phyloP scores from a whole-genome alignment of 35 echinoderm and acorn worm species.

The Acanthaster planci region DNA sequence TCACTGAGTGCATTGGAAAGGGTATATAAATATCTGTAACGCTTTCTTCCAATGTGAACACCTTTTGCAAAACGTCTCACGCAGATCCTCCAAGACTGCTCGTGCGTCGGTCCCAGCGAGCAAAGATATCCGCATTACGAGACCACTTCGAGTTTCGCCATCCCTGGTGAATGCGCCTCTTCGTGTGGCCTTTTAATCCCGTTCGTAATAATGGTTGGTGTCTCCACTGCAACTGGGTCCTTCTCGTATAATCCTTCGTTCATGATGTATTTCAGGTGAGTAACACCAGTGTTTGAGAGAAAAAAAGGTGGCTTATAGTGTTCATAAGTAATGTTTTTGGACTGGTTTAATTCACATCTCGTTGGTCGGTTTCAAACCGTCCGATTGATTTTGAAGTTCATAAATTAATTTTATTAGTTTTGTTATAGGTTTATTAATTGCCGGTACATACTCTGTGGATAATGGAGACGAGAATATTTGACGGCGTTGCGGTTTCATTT shows the following conservation, averaged over 20 bases:
- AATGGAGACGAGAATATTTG: no score
- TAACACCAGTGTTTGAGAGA: no score
- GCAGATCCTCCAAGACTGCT: neutral
- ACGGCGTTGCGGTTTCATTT: no score
- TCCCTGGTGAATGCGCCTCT: neutral
- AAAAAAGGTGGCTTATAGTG: no score
- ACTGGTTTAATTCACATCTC: no score
- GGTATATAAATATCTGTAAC: no score
- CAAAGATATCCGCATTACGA: neutral
- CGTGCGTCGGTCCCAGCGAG: neutral
- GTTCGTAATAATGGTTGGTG: neutral
- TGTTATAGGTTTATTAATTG: no score
- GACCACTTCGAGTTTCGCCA: neutral
- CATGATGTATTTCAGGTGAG: conserved; percentile 13
- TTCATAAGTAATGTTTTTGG: no score
- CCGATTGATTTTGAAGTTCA: no score
- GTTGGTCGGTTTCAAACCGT: no score
- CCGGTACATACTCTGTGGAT: no score
- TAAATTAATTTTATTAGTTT: no score
- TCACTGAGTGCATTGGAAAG: neutral
- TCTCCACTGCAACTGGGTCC: neutral
- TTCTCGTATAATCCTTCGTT: neutral
- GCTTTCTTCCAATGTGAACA: neutral
- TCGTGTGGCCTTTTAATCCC: neutral
- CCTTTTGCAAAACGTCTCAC: neutral